These are phyloP conservation scores for Panopea generosa DNA, from an alignment of 2,888 invertebrate genomes.

Conservation along the genomic window DNA sequence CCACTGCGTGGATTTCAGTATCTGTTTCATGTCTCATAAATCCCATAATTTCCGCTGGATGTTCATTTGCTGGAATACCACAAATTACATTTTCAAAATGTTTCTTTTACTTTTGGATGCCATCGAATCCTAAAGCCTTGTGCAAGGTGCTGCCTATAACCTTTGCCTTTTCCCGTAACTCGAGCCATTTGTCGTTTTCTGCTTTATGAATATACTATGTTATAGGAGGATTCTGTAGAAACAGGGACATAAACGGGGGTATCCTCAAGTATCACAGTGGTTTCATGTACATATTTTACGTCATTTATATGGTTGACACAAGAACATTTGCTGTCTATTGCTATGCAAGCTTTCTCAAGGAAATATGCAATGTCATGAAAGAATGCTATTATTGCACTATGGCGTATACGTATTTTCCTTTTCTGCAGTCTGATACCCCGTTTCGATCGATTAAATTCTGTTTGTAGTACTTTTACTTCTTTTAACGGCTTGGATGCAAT, in stretches of 20 bases:
- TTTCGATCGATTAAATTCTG: conserved; percentile 8
- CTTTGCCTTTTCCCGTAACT: too few relatives aligned
- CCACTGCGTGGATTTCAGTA: conserved; percentile 47
- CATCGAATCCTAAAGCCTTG: conserved; percentile 11
- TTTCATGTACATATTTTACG: too few relatives aligned
- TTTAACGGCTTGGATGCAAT: too few relatives aligned
- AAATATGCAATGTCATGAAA: not conserved
- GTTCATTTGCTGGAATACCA: conserved; percentile 11
- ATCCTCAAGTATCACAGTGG: too few relatives aligned
- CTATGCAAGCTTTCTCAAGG: not conserved
- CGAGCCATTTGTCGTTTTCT: too few relatives aligned
- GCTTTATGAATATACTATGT: too few relatives aligned
- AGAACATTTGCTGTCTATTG: not conserved
- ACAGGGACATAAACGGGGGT: too few relatives aligned
- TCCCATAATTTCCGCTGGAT: not conserved
- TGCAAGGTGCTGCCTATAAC: conserved; percentile 15
- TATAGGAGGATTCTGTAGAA: too few relatives aligned
- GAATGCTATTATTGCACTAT: conserved; percentile 20
- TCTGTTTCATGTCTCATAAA: conserved; percentile 39
- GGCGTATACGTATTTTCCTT: conserved; percentile 15
- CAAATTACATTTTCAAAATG: conserved; percentile 29
- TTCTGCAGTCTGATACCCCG: conserved; percentile 6
- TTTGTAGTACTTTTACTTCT: conserved; percentile 6
- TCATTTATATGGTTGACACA: too few relatives aligned
- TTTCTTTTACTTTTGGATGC: conserved; percentile 8